Percentiles rank a stretch among this genome's conserved stretches.
Conservation (phyloP, 2,797 vertebrate genomes). For the Acridotheres tristis region DNA sequence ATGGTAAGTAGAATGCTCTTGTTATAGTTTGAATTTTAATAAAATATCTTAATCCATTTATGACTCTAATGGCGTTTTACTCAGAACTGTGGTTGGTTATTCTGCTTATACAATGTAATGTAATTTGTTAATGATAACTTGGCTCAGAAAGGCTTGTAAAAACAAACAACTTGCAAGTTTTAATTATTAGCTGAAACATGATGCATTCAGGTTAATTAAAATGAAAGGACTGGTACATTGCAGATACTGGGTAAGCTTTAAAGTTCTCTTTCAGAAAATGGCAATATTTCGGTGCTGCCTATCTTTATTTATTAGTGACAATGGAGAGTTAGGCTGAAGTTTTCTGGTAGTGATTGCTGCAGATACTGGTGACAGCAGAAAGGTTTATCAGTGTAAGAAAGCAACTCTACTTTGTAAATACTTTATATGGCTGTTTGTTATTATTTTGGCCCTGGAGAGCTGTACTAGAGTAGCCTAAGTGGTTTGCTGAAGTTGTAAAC, state of each 20-base stretch:
- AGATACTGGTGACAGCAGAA: neutral
- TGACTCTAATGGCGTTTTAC: neutral
- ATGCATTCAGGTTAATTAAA: slow-evolving; percentile 8
- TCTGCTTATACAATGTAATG: neutral
- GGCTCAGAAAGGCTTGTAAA: slow-evolving; percentile 5
- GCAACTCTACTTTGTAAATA: neutral
- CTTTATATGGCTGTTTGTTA: neutral
- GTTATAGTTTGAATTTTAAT: slow-evolving; percentile 36
- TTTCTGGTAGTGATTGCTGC: neutral
- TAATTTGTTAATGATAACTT: neutral
- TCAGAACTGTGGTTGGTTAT: neutral
- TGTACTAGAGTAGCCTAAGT: neutral
- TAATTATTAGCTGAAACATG: slow-evolving; percentile 28
- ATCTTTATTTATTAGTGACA: neutral
- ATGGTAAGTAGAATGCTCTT: slow-evolving; percentile 86
- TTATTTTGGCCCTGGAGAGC: neutral
- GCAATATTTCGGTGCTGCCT: neutral
- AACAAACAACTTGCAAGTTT: neutral
- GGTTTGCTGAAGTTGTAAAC: neutral
- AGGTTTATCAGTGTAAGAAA: neutral
- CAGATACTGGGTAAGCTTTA: neutral
- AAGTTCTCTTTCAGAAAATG: slow-evolving; percentile 1
- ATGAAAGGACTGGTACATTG: neutral
- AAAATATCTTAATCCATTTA: neutral
- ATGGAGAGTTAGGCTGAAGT: neutral